Percentiles rank a stretch among this genome's conserved stretches.
Evolutionary conservation across 2,113 vertebrate genomes (phyloP).

Genomic region (Otolemur garnettii): DNA sequence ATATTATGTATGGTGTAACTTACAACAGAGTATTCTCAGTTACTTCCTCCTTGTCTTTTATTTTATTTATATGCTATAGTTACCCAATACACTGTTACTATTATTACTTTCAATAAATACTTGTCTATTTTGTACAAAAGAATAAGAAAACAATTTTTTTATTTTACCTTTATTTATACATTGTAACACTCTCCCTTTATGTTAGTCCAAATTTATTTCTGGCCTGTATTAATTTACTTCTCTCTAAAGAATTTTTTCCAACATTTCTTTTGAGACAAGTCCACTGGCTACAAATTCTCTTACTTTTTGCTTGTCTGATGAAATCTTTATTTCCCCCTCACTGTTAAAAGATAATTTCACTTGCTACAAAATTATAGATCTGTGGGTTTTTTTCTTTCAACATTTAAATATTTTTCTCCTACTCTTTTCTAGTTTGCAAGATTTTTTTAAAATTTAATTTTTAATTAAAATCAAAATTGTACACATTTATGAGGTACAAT

Average conservation of each 20-base stretch:
- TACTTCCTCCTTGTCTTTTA: neutral
- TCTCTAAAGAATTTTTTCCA: neutral
- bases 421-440: neutral
- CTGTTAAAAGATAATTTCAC: neutral
- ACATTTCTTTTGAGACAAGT: neutral
- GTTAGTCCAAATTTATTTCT: neutral
- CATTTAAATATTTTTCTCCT: neutral
- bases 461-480: no score
- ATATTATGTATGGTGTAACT: neutral
- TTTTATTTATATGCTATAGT: neutral
- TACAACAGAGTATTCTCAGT: neutral
- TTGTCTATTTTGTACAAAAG: neutral
- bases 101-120: neutral
- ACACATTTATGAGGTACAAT: no score
- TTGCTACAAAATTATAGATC: neutral
- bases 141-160: neutral
- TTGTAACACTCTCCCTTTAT: neutral
- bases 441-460: no score
- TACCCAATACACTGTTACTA: neutral
- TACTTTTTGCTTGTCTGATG: no score
- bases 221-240: neutral
- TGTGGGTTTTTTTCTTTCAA: neutral
- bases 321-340: neutral
- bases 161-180: neutral
- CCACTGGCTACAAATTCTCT: neutral